phyloP scores from a whole-genome alignment of 2,113 vertebrate genomes.

The Phyllostomus hastatus region DNA sequence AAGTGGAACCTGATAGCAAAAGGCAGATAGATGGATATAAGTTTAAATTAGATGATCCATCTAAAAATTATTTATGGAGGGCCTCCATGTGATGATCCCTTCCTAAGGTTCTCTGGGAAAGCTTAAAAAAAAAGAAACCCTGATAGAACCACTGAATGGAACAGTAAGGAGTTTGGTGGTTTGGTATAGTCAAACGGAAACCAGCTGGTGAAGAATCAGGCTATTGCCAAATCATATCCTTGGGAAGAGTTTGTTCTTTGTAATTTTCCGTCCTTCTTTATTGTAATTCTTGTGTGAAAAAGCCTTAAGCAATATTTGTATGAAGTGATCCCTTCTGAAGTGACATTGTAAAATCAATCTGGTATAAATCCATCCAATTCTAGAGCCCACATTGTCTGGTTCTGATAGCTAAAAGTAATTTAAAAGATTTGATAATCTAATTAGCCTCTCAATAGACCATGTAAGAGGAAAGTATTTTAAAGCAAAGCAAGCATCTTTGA shows the following conservation, averaged over 20 bases:
- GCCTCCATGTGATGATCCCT: background rate
- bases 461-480: background rate
- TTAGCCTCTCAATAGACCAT: background rate
- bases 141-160: background rate
- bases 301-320: background rate
- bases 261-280: background rate
- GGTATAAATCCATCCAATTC: background rate
- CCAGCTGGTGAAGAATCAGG: background rate
- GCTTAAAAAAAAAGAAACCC: background rate
- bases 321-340: background rate
- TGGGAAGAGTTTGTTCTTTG: background rate
- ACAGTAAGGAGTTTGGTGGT: background rate
- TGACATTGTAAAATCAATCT: constrained; percentile 37
- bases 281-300: background rate
- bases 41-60: background rate
- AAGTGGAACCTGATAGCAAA: background rate
- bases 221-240: background rate
- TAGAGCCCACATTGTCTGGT: background rate
- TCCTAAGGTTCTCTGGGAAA: background rate
- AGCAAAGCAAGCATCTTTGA: background rate
- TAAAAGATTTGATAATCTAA: background rate
- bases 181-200: background rate
- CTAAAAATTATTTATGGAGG: background rate
- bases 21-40: background rate
- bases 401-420: background rate